Evolutionary conservation across 1,140 invertebrate species (phyloP), one percentile per base, ranked within the genome.

Genomic region (Papilio machaon): DNA sequence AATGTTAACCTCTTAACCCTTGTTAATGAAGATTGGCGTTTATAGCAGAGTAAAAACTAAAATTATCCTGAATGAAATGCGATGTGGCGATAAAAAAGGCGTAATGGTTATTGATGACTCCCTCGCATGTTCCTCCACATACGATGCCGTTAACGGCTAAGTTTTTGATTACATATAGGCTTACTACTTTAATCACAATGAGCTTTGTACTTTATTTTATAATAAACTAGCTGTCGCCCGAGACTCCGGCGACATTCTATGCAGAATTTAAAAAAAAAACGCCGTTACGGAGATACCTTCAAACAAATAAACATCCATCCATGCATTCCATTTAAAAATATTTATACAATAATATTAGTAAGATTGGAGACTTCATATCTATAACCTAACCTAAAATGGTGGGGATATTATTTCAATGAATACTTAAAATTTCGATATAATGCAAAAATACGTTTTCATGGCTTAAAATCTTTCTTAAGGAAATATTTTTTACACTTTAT

Each of bases 21-120:
- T 49, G 35, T 67, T 88, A 88, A 90, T 87, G 85, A 88, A 88
- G 86, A 90, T 81, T 87, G 88, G 76, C 86, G 87, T 87, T 88
- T 87, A 90, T 81, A 84, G 76, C 82, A 83, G 80, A 77, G 75
- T 87, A 84, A 85, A 88, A 87, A 52, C 73, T 67, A 47, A 74
- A 74, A 74, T 0, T 82, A 77, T 79, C 38, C 75, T 58, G 76
- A 30, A 81, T 81, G 73, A 70, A 83, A 74, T 79, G 47, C 58
- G 52, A n/a, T 30, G 46, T 47, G 74, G 47, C 19, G 46, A 76
- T 49, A 76, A 76, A 52, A 30, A 49, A 30, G 47, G 23, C 5
- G 30, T 82, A 80, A 83, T 83, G 84, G 74, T 81, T 82, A 83
- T 82, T 84, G 73, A 85, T 81, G 60, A 15, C 58, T 49, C 49